Evolutionary conservation across 2,888 invertebrate genomes (phyloP), one percentile per base, ranked within the genome.

Genomic region (Agrilus cyanescens): DNA sequence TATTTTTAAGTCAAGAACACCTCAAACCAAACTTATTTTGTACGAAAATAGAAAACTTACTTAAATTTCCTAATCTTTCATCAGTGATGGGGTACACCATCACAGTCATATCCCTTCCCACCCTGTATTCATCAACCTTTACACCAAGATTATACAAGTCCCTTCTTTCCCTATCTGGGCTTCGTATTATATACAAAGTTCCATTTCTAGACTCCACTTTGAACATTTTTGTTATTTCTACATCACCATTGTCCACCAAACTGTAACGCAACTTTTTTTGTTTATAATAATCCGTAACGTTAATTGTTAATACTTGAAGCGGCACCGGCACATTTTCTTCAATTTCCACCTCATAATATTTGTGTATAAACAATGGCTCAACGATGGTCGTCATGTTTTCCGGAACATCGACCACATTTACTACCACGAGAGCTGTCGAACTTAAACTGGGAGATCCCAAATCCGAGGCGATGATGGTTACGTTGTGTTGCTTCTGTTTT

Each of bases 381-480:
- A 64, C 62, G 8, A 53, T 51, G 12, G 56, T 55, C 41, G 56
- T 50, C 20, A 58, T 49, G 41, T 74, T 74, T 56, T 79, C 80
- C 2, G 76, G 75, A 7, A 82, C 71, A 58, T 83, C 78, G 43
- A 79, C 75, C 0, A 86, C 72, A 35, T 75, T 77, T 5, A 86
- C 71, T 39, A 81, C 67, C 8, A 86, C 65, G 31, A 85, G 60
- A 2, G 89, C 88, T 0, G 83, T 83, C 0, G 88, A 82, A 45
- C 83, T 86, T 3, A 85, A 68, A 53, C 86, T 82, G 0, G 90
- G 89, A 32, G 80, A 84, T 0, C 90, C 90, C 41, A 89, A 71
- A 66, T 91, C 90, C 1, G 87, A 85, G 0, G 88, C 89, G 2
- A 87, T 73, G 1, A 90, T 76, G 0, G 86, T 83, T 1, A 90